Conservation (phyloP, 2,113 vertebrate species). For the Dromas ardeola region DNA sequence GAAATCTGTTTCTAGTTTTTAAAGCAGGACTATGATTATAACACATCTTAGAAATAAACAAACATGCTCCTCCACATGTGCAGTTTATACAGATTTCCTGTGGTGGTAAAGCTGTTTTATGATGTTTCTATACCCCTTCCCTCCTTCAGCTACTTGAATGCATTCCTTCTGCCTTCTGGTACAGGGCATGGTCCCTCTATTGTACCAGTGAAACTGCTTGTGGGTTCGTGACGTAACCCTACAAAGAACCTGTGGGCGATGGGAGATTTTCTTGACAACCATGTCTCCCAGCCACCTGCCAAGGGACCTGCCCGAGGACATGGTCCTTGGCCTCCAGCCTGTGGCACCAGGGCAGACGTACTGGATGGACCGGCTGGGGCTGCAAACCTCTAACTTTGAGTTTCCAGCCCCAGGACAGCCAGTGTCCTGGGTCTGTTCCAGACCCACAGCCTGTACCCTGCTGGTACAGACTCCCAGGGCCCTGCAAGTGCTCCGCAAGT, state of each 20-base stretch:
- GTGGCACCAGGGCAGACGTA: not conserved
- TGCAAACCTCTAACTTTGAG: not conserved
- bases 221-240: not conserved
- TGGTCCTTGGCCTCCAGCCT: not conserved
- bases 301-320: not conserved
- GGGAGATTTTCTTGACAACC: not conserved
- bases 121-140: not conserved
- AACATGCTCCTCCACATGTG: not conserved
- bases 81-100: not conserved
- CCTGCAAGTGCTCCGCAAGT: not conserved
- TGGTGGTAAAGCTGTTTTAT: not conserved
- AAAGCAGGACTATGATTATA: not conserved
- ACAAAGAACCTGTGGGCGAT: not conserved
- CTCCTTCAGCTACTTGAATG: not conserved
- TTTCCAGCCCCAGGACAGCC: not conserved
- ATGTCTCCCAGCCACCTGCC: not conserved
- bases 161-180: not conserved
- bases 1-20: not conserved
- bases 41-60: not conserved
- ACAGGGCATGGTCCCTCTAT: not conserved
- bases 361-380: accelerated
- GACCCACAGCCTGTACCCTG: not conserved
- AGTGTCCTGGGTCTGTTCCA: not conserved
- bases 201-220: not conserved
- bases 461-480: not conserved